Evolutionary conservation across 2,888 invertebrate genomes (phyloP), one percentile per base, ranked within the genome.

Genomic region (Trimorus sp.): DNA sequence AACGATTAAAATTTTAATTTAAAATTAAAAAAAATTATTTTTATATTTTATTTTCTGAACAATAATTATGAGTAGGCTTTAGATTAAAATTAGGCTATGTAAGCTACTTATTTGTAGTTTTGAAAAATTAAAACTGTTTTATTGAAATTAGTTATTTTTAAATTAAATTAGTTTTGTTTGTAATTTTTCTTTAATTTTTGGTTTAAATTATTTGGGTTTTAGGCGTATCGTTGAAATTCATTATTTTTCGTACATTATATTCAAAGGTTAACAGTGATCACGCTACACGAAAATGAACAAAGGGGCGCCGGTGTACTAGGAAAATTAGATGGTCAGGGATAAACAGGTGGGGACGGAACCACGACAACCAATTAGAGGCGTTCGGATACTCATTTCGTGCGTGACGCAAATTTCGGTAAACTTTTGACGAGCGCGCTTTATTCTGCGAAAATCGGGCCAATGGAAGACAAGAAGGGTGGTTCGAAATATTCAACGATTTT

Each of bases 241-340:
- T 26, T 26, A 26, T 45, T n/a, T 45, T 45, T n/a, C 45, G 45
- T 45, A 5, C 45, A 12, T 1, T 12, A 12, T 45, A 45, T 45
- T 12, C n/a, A 45, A 45, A 9, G 45, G 1, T 26, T 45, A 3
- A 45, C 9, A 6, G 45, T 82, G 26, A 26, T 26, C 26, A 4
- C 49, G 53, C 42, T 69, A 49, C 63, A 76, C 36, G 62, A 59
- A 15, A 62, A 26, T 38, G 45, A 65, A 69, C 77, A 77, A 70
- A 77, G 70, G 62, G 42, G 65, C 58, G 37, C 7, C 15, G 9
- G 4, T 63, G 63, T 69, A 69, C 16, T 56, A 77, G 69, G 76
- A 70, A 77, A 77, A 77, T 70, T 70, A 77, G 77, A 77, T 70
- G 77, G 77, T 70, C 49, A 69, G 63, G 76, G 14, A 77, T 77